Conservation (phyloP, 2,888 invertebrate genomes). For the Cynaeus angustus region DNA sequence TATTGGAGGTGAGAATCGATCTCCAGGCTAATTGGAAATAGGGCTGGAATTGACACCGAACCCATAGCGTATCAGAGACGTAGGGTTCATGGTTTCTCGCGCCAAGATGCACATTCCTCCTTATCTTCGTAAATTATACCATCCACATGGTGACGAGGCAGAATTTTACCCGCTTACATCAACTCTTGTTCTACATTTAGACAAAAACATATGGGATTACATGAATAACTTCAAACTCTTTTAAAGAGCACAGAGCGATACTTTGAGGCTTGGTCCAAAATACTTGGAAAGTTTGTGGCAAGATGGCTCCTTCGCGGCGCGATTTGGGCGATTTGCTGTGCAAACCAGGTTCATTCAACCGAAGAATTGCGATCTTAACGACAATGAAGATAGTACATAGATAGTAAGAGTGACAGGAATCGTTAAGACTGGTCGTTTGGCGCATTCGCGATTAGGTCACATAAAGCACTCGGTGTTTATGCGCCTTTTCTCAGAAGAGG, state of each 20-base stretch:
- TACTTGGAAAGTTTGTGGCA: neutral
- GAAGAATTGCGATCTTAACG: conserved; percentile 29
- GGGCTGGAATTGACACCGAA: conserved; percentile 11
- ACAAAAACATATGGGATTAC: conserved; percentile 3
- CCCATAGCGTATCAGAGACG: conserved; percentile 3
- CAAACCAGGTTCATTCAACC: conserved; percentile 41
- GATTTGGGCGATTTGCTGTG: conserved; percentile 5
- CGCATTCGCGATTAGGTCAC: conserved; percentile 61
- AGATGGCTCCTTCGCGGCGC: neutral
- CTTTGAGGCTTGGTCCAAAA: no score
- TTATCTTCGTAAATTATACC: conserved; percentile 25
- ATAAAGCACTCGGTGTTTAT: conserved; percentile 58
- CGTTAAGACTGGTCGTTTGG: conserved; percentile 51
- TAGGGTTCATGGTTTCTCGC: conserved; percentile 6
- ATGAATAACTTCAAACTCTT: conserved; percentile 5
- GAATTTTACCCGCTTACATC: conserved; percentile 5
- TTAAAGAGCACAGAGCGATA: no score
- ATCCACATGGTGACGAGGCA: conserved; percentile 16
- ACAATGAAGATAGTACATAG: conserved; percentile 43
- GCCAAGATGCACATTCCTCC: conserved; percentile 14
- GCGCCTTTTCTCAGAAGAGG: conserved; percentile 58
- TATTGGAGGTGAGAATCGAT: conserved; percentile 28
- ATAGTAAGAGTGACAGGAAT: conserved; percentile 48
- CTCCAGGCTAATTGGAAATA: conserved; percentile 15
- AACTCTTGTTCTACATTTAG: neutral